Evolutionary conservation across 2,888 invertebrate genomes (phyloP).

Genomic region (Sepiola atlantica): DNA sequence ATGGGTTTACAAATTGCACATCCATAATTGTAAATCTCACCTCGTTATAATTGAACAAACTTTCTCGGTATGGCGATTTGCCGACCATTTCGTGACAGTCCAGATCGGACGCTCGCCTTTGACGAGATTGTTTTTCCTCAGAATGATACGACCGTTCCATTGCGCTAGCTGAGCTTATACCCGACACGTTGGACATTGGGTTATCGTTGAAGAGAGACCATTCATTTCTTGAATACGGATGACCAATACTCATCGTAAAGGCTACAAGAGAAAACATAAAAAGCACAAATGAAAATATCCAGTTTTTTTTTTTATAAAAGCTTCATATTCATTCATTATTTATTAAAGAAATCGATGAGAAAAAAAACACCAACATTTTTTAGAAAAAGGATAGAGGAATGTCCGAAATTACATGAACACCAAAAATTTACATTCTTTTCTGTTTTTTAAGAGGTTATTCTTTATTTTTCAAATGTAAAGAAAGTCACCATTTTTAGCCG

Average conservation of each 20-base stretch:
- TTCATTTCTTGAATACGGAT: neutral
- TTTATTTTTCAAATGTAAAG: too few species aligned
- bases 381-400: too few species aligned
- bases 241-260: neutral
- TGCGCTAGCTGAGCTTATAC: neutral
- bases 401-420: too few species aligned
- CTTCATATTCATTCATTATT: too few species aligned
- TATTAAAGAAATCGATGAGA: too few species aligned
- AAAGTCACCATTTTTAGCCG: too few species aligned
- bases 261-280: neutral
- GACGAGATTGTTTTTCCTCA: neutral
- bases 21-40: neutral
- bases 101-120: neutral
- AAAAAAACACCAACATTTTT: too few species aligned
- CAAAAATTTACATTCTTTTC: too few species aligned
- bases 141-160: neutral
- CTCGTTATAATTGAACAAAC: neutral
- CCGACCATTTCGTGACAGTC: neutral
- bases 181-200: neutral
- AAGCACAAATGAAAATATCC: neutral
- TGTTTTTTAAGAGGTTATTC: too few species aligned
- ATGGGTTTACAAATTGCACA: too few species aligned
- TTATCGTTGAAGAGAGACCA: neutral
- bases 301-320: too few species aligned
- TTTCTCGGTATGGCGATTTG: slow-evolving; percentile 3